These are phyloP conservation scores for Crotalus viridis DNA, from an alignment of 2,113 vertebrate genomes.

Conservation along the genomic window DNA sequence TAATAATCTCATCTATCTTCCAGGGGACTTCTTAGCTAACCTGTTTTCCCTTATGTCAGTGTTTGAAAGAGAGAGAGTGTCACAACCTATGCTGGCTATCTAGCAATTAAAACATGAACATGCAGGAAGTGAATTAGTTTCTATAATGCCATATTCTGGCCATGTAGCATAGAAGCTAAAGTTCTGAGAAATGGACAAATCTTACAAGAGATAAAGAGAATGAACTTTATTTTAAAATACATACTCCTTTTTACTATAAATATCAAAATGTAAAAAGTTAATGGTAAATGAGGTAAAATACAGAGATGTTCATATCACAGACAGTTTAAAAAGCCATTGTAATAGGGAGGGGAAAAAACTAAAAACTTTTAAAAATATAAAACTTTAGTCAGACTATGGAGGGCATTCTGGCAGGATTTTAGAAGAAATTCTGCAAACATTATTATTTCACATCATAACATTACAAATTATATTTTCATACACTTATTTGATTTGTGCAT, in stretches of 20 bases:
- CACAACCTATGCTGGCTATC: neutral
- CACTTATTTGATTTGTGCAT: neutral
- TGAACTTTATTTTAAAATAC: neutral
- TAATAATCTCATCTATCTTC: neutral
- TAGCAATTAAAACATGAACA: neutral
- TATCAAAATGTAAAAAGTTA: neutral
- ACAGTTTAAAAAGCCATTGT: neutral
- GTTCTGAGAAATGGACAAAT: neutral
- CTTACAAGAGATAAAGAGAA: neutral
- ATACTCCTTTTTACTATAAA: neutral
- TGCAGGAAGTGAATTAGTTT: neutral
- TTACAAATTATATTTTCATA: neutral
- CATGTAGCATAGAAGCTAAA: neutral
- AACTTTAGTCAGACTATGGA: neutral
- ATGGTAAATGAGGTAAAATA: neutral
- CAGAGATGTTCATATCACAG: neutral
- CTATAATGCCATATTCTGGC: neutral
- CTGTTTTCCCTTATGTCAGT: neutral
- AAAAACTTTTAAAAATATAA: neutral
- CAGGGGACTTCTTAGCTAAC: neutral
- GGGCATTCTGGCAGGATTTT: neutral
- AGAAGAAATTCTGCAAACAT: neutral
- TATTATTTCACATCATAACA: neutral
- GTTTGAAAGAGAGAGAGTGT: neutral
- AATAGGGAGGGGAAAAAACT: too few relatives aligned